Evolutionary conservation across 1,140 invertebrate species (phyloP).

Genomic region (Meloidogyne chitwoodi): DNA sequence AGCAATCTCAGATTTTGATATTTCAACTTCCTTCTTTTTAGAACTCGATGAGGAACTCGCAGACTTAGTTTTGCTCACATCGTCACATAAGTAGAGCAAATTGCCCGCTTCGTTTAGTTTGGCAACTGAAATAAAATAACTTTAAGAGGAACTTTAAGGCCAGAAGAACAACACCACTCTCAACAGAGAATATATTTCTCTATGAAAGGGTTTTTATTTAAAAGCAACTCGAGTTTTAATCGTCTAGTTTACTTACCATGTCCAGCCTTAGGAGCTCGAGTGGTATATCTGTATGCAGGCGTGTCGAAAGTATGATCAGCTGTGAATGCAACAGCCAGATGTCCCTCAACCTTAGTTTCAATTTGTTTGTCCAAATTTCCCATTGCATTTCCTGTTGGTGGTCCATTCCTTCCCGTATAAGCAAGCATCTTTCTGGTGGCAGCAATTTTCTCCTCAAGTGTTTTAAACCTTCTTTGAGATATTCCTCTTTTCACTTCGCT

Average conservation of each 20-base stretch:
- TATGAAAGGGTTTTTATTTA: too few relatives aligned
- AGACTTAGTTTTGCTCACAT: background rate
- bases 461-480: background rate
- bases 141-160: too few relatives aligned
- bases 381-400: background rate
- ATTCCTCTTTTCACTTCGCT: background rate
- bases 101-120: background rate
- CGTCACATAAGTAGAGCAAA: background rate
- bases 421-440: background rate
- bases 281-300: background rate
- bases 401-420: background rate
- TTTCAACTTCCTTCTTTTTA: background rate
- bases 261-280: background rate
- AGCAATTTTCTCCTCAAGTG: background rate
- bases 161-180: too few relatives aligned
- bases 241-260: background rate
- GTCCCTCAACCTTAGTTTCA: background rate
- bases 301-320: background rate
- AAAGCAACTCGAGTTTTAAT: too few relatives aligned
- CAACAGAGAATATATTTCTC: too few relatives aligned
- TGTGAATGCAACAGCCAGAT: background rate
- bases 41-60: background rate
- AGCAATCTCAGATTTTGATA: background rate
- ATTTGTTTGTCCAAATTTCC: background rate
- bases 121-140: background rate